These are phyloP conservation scores for Etheostoma perlongum DNA, from an alignment of 2,797 vertebrate genomes.

Conservation along the genomic window DNA sequence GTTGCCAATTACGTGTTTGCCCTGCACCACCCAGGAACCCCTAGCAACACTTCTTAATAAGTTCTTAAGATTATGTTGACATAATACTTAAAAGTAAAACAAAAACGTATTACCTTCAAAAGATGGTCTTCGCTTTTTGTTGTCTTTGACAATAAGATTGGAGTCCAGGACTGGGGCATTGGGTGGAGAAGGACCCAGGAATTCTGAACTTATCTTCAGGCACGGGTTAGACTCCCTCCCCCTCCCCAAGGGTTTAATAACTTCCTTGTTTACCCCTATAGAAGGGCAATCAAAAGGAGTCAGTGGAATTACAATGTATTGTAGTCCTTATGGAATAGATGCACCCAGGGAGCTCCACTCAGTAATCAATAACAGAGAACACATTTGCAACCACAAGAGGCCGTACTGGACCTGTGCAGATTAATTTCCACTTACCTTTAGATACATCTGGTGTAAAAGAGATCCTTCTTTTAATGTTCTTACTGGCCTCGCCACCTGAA, in stretches of 20 bases:
- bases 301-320: constrained; percentile 64
- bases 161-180: constrained; percentile 82
- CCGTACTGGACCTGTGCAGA: not conserved
- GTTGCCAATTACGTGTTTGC: not conserved
- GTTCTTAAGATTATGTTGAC: not conserved
- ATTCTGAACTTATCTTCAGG: constrained; percentile 88
- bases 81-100: constrained; percentile 5
- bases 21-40: not conserved
- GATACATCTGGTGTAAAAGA: constrained; percentile 92
- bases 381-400: constrained; percentile 19
- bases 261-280: constrained; percentile 81
- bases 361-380: constrained; percentile 59
- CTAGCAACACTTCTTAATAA: not conserved
- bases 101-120: constrained; percentile 86
- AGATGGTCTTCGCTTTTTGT: constrained; percentile 82
- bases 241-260: constrained; percentile 80
- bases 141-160: constrained; percentile 83
- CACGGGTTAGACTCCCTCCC: constrained; percentile 85
- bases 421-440: constrained; percentile 85
- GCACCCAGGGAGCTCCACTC: constrained; percentile 35
- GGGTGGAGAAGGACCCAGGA: constrained; percentile 84
- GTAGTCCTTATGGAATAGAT: constrained; percentile 30
- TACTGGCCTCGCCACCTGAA: constrained; percentile 87
- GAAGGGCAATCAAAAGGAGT: constrained; percentile 66
- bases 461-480: constrained; percentile 90